Base-by-base conservation (phyloP, 2,888 invertebrate genomes). In the Ligdia adustata region DNA sequence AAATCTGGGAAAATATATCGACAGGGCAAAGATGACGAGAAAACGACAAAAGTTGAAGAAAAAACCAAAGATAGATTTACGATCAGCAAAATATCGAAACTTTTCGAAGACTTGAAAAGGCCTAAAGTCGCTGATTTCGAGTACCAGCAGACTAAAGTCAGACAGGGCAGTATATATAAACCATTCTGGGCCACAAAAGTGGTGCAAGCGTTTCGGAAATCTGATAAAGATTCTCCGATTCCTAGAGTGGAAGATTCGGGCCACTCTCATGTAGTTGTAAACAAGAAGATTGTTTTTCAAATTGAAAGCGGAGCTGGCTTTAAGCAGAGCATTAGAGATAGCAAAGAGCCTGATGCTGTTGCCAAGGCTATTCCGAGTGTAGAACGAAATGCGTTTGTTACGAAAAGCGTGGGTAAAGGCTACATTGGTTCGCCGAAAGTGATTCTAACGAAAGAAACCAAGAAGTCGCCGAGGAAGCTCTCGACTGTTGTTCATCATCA, bases 121-220 rank as follows among this genome's bases (percentile, higher is more conserved):
- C 69, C 75, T 0, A 86, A 78, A 68, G 77, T 88, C 0, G 75
- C 85, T 0, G 87, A 88, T 61, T 82, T 66, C 18, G 72, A 80
- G 1, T 84, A 84, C 48, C 74, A 78, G 40, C 79, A 73, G 40
- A 65, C 83, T 0, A 79, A 72, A 49, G 69, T 84, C 0, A 64
- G 84, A 1, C 68, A 67, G 37, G 65, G 80, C 44, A 82, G 82
- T 44, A 69, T 69, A 7, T 83, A 85, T 60, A 82, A 75, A 61
- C 81, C 83, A 0, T 82, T 86, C 59, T 87, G 86, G 87, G 84
- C 86, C 4, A 80, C 79, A 0, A 82, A 72, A 69, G 73, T 80
- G 0, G 63, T 62, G 3, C 40, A 52, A 41, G 34, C 51, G 4
- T 44, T 62, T 63, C 9, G 53, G 55, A 40, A 62, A 62, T 7